A percentile compares a stretch with the other conserved stretches of the same genome.
Conservation (phyloP, 2,797 vertebrate species). For the Phalloptychus januarius region DNA sequence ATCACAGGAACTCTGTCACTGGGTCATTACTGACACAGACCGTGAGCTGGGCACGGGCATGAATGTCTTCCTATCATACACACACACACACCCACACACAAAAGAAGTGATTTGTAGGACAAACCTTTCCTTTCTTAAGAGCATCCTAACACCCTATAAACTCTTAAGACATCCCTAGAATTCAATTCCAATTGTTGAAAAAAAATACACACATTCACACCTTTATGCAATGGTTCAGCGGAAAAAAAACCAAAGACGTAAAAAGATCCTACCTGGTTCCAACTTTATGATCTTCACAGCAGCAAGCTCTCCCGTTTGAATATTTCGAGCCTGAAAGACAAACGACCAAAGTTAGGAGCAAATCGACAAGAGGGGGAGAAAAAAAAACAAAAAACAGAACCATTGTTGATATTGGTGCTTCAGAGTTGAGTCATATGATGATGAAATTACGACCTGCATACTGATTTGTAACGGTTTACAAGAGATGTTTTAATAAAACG, state of each 20-base stretch:
- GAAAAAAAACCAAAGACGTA: background rate
- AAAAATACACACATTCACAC: slow-evolving; percentile 22
- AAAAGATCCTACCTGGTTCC: slow-evolving; percentile 90
- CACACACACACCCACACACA: background rate
- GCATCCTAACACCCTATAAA: background rate
- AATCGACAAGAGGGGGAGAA: background rate
- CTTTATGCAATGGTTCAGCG: background rate
- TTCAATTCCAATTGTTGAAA: slow-evolving; percentile 21
- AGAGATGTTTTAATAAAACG: background rate
- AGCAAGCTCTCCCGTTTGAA: slow-evolving; percentile 93
- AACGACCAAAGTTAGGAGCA: background rate
- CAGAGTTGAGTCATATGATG: too few relatives aligned
- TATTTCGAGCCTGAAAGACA: slow-evolving; percentile 92
- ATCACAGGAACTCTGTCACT: slow-evolving; percentile 64
- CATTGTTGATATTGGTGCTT: background rate
- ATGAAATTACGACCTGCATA: background rate
- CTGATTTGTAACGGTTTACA: background rate
- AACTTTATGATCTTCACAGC: slow-evolving; percentile 99
- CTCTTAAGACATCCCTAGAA: background rate
- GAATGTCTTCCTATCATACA: background rate
- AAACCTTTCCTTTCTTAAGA: background rate
- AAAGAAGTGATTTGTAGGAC: background rate
- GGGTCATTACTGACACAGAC: slow-evolving; percentile 56
- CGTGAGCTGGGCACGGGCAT: slow-evolving; percentile 11
- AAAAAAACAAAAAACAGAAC: background rate